phyloP scores from a whole-genome alignment of 2,888 invertebrate species.

The Acleris laterana region DNA sequence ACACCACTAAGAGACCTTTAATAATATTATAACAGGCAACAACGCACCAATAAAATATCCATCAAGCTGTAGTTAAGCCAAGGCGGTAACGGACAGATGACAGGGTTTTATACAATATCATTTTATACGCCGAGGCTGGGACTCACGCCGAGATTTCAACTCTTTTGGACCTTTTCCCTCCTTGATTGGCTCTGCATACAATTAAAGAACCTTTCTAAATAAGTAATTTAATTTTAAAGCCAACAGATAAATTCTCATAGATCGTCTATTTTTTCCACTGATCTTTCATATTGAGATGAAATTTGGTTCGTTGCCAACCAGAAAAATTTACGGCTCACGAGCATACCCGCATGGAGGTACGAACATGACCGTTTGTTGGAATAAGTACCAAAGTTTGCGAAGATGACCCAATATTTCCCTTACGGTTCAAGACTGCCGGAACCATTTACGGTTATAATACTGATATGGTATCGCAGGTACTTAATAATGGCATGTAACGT shows the following conservation, averaged over 20 bases:
- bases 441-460: too few species aligned
- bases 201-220: conserved; percentile 28
- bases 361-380: too few species aligned
- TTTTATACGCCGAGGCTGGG: conserved; percentile 20
- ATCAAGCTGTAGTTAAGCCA: conserved; percentile 28
- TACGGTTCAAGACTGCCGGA: too few species aligned
- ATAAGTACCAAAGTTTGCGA: too few species aligned
- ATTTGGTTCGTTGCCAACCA: too few species aligned
- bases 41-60: conserved; percentile 31
- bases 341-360: too few species aligned
- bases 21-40: conserved; percentile 29
- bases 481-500: too few species aligned
- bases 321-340: too few species aligned
- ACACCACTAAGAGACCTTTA: conserved; percentile 13
- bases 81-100: conserved; percentile 34
- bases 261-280: neutral
- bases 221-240: conserved; percentile 34
- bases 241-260: neutral
- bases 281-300: too few species aligned
- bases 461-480: too few species aligned
- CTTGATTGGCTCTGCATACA: conserved; percentile 30
- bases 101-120: conserved; percentile 29
- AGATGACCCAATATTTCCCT: too few species aligned
- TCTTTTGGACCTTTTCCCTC: conserved; percentile 5
- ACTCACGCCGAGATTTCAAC: conserved; percentile 19